Evolutionary conservation across 92 coral and sea anemone species (phyloP), one percentile per base, ranked within the genome.

Genomic region (Palythoa caribaeorum): DNA sequence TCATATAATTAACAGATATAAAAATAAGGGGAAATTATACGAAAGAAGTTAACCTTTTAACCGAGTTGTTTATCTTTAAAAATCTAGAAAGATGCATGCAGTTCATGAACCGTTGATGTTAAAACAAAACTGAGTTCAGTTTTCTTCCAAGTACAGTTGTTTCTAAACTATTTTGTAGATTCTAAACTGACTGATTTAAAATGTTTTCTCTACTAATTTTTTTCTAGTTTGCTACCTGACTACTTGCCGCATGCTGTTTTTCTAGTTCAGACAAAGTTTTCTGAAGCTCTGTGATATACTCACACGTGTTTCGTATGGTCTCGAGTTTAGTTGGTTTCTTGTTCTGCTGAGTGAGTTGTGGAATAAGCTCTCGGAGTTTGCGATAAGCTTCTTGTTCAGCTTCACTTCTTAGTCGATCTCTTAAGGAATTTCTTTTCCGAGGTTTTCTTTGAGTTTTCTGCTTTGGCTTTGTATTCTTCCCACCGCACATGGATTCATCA

Each of bases 301-400:
- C 79, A 75, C 94, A 87, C 0, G 98, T 94, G 44, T 96, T 85
- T 9, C 90, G 89, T 13, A 96, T 89, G 47, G 97, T 96, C 48
- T 96, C 94, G 1, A 96, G 87, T 73, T 96, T 96, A 1, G 98
- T 96, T 1, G 92, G 93, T 75, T 92, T 76, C 83, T 92, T 96
- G 86, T 81, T 81, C 62, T 66, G 86, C 28, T 81, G 63, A 47
- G 48, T 81, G 5, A 96, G 80, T 8, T 93, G 60, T 1, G 98
- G 98, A 2, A 96, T 91, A 10, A 96, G 89, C 51, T 92, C 94
- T 70, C 96, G 88, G 0, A 96, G 93, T 60, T 88, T 91, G 35
- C 88, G 88, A 84, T 92, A 96, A 10, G 98, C 98, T n/a, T 79
- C 93, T 36, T 96, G 97, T 51, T 96, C 98, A 0, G 98, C 98